Percentiles rank a stretch among this genome's conserved stretches.
Conservation (phyloP, 2,797 vertebrate genomes). For the Myotis pilosus region DNA sequence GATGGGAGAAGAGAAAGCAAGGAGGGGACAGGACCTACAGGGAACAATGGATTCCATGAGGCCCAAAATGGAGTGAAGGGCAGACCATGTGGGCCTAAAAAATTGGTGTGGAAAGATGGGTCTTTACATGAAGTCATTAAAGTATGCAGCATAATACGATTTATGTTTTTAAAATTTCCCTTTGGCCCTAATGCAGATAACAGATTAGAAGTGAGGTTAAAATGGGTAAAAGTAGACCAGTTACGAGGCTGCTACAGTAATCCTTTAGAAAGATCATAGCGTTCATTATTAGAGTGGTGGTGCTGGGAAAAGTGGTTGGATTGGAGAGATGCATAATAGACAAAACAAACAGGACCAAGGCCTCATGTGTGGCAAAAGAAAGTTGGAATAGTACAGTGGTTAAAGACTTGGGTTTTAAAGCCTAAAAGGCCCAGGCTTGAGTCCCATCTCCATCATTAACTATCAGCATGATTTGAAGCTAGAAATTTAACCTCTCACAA, state of each 20-base stretch:
- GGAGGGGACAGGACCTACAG: background rate
- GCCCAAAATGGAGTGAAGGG: background rate
- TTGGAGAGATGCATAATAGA: background rate
- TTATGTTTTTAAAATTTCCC: background rate
- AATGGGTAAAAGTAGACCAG: background rate
- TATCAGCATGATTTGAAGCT: background rate
- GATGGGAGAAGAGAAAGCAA: background rate
- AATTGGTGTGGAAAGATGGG: background rate
- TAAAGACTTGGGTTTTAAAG: background rate
- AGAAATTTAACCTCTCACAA: background rate
- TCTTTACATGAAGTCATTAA: background rate
- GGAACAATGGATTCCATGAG: rapidly evolving
- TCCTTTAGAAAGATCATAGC: background rate
- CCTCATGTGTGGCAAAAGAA: background rate
- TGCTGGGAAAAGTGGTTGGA: background rate
- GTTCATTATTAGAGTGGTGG: background rate
- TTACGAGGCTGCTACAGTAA: background rate
- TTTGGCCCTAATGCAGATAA: background rate
- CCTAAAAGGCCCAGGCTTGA: background rate
- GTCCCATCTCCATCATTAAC: background rate
- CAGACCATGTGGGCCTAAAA: background rate
- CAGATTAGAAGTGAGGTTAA: background rate
- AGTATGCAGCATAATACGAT: background rate
- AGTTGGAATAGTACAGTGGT: background rate
- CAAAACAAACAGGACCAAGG: background rate